Evolutionary conservation across 92 coral and sea anemone genomes (phyloP).

Genomic region (Palythoa heliodiscus): DNA sequence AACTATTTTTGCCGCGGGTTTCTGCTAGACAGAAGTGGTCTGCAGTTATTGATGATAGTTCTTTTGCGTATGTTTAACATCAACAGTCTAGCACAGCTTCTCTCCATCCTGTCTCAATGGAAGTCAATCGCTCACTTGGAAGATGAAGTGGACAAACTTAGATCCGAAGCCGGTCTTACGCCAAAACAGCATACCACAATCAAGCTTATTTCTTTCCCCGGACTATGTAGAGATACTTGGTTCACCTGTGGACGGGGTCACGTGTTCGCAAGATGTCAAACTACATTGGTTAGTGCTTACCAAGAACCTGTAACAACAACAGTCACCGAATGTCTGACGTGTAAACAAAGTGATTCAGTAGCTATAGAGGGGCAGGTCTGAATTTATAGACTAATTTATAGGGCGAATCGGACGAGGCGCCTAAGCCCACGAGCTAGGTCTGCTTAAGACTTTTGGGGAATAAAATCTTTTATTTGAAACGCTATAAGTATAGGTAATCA

Average conservation of each 20-base stretch:
- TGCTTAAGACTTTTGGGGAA: too few species aligned
- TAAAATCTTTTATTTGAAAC: too few species aligned
- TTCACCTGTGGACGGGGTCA: slow-evolving; percentile 21
- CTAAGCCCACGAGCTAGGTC: too few species aligned
- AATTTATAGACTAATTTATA: too few species aligned
- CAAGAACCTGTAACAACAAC: slow-evolving; percentile 1
- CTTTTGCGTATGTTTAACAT: too few species aligned
- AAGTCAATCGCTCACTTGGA: not conserved
- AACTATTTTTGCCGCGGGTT: too few species aligned
- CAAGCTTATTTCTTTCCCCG: slow-evolving; percentile 24
- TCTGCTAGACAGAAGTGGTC: too few species aligned
- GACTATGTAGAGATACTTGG: slow-evolving; percentile 24
- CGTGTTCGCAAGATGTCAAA: slow-evolving; percentile 7
- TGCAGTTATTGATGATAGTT: too few species aligned
- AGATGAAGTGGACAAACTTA: not conserved
- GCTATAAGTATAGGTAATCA: too few species aligned
- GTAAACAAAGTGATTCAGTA: not conserved
- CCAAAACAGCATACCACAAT: not conserved
- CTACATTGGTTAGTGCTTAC: not conserved
- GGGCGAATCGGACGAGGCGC: too few species aligned
- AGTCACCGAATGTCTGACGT: not conserved
- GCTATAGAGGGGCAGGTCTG: too few species aligned
- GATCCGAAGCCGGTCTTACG: not conserved
- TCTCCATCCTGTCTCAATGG: slow-evolving; percentile 1
- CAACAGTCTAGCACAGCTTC: not conserved